phyloP scores from a whole-genome alignment of 2,797 vertebrate genomes.

The Malacoraja senta region DNA sequence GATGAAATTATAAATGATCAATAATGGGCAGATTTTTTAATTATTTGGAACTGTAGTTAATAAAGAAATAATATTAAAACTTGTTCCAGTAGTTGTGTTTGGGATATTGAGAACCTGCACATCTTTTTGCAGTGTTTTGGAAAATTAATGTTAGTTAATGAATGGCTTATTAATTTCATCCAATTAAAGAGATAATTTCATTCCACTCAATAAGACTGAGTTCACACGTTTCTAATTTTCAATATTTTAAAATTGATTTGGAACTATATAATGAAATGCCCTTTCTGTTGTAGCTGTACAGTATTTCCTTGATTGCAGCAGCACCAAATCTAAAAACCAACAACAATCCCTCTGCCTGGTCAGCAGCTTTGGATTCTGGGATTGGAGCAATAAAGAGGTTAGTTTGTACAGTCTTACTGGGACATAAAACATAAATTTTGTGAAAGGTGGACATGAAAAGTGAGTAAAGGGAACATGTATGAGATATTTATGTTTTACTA shows the following conservation, averaged over 20 bases:
- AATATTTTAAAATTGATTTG: neutral
- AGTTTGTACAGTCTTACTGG: slow-evolving; percentile 40
- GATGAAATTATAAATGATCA: neutral
- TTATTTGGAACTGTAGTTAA: neutral
- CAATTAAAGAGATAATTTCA: neutral
- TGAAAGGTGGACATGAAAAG: neutral
- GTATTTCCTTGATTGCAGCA: slow-evolving; percentile 80
- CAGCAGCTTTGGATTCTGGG: slow-evolving; percentile 75
- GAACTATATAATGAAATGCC: neutral
- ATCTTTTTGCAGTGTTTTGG: neutral
- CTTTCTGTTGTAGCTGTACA: slow-evolving; percentile 67
- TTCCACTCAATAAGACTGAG: neutral
- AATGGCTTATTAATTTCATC: neutral
- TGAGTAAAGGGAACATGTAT: neutral
- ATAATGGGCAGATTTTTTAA: neutral
- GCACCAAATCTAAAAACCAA: slow-evolving; percentile 58
- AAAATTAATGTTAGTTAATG: neutral
- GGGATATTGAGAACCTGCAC: neutral
- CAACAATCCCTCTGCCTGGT: slow-evolving; percentile 62
- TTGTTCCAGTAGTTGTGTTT: neutral
- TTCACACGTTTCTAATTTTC: neutral
- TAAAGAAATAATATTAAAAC: neutral
- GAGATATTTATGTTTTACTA: too few species aligned
- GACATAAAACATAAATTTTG: neutral
- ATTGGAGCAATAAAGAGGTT: slow-evolving; percentile 79